Percentiles rank a stretch among this genome's conserved stretches.
Conservation (phyloP, 2,113 vertebrate species). For the Cyprinodon variegatus region DNA sequence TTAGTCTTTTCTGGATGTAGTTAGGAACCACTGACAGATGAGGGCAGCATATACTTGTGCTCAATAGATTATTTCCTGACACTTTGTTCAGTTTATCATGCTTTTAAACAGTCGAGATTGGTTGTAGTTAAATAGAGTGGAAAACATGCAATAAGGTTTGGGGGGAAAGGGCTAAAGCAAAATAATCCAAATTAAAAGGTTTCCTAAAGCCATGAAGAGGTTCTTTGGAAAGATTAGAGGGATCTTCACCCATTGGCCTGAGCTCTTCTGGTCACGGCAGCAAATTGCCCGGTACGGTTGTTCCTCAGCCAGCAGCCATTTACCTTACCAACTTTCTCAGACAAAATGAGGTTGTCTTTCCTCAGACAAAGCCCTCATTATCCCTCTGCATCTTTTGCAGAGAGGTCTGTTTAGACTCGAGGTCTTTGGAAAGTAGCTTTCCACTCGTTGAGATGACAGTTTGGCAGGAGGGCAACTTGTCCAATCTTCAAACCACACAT, state of each 20-base stretch:
- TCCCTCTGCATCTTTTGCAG: slow-evolving; percentile 49
- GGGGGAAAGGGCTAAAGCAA: slow-evolving; percentile 10
- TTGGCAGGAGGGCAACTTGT: slow-evolving; percentile 60
- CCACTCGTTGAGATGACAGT: slow-evolving; percentile 59
- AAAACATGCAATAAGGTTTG: slow-evolving; percentile 3
- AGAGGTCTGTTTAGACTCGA: slow-evolving; percentile 67
- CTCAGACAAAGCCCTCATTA: slow-evolving; percentile 51
- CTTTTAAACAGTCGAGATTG: not conserved
- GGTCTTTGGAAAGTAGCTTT: slow-evolving; percentile 63
- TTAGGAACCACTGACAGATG: slow-evolving; percentile 44
- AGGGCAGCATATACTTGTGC: slow-evolving; percentile 59
- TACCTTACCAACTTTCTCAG: slow-evolving; percentile 52
- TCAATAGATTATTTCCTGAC: slow-evolving; percentile 7
- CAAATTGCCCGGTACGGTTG: slow-evolving; percentile 70
- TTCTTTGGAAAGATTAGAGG: slow-evolving; percentile 17
- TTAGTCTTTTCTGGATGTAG: slow-evolving; percentile 30
- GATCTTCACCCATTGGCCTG: slow-evolving; percentile 20
- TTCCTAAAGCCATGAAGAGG: not conserved
- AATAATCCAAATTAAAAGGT: not conserved
- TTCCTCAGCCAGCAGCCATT: slow-evolving; percentile 54
- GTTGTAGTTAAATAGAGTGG: slow-evolving; percentile 1
- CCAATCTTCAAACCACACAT: slow-evolving; percentile 71
- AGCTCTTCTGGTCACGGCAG: slow-evolving; percentile 33
- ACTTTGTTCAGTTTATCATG: slow-evolving; percentile 1
- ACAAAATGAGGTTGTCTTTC: slow-evolving; percentile 49